phyloP scores from a whole-genome alignment of 2,797 vertebrate genomes.

The Esox masquinongy region DNA sequence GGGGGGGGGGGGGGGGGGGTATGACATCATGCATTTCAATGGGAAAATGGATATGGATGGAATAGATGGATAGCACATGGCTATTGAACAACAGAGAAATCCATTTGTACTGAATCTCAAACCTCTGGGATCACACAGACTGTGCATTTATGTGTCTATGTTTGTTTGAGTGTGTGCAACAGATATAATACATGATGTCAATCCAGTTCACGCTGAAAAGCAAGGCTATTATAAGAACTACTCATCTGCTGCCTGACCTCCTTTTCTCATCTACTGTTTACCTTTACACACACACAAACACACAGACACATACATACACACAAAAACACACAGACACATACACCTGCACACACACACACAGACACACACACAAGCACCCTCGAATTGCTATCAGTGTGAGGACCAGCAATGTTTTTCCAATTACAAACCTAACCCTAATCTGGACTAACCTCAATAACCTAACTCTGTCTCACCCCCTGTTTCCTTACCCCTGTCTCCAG shows the following conservation, averaged over 20 bases:
- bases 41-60: slow-evolving; percentile 37
- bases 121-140: slow-evolving; percentile 42
- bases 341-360: background rate
- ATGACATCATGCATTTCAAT: slow-evolving; percentile 34
- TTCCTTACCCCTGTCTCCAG: slow-evolving; percentile 65
- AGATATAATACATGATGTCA: background rate
- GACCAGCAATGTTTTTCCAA: too few relatives aligned
- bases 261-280: slow-evolving; percentile 34
- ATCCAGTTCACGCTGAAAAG: background rate
- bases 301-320: background rate
- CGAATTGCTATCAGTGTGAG: too few relatives aligned
- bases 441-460: too few relatives aligned
- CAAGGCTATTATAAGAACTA: slow-evolving; percentile 12
- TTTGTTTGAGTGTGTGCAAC: slow-evolving; percentile 3
- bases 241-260: slow-evolving; percentile 28
- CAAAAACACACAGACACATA: too few relatives aligned
- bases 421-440: too few relatives aligned
- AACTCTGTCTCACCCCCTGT: background rate
- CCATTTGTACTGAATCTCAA: slow-evolving; percentile 55
- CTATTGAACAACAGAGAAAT: slow-evolving; percentile 59
- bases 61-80: slow-evolving; percentile 53
- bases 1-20: slow-evolving; percentile 28
- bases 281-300: background rate
- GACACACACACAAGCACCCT: too few relatives aligned
- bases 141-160: slow-evolving; percentile 4